Evolutionary conservation across 2,888 invertebrate species (phyloP), one percentile per base, ranked within the genome.

Genomic region (Syrphus vitripennis): DNA sequence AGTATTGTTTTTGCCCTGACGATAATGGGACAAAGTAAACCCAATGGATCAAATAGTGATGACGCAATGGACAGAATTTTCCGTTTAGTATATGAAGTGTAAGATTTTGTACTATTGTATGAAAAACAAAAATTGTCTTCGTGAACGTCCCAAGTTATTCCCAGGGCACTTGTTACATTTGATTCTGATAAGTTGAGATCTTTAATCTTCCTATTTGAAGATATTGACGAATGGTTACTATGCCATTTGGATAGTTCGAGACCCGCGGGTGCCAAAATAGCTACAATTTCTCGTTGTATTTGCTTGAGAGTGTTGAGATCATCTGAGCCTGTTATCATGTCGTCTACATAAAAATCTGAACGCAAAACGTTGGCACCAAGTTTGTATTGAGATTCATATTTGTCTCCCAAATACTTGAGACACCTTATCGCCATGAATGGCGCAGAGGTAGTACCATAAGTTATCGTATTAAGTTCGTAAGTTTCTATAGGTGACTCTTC

Each of bases 401-500:
- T 70, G 1, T 87, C 87, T 6, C 84, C 88, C 7, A 75, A 42
- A 16, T 72, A 48, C n/a, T 59, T n/a, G 4, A 83, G 37, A 45
- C 72, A 78, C 19, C 79, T 26, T 6, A 72, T 76, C 0, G 75
- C 83, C 14, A 80, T 34, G 40, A 83, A 87, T 67, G 86, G 86
- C 5, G 87, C 83, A 5, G 83, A 34, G 4, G 78, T 50, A n/a
- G 82, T 82, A 10, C 82, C 84, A 50, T 83, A 84, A 0, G 83
- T 87, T 7, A 82, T 81, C 1, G 87, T 88, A 69, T 87, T 88
- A 1, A 88, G 37, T 19, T 75, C 45, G 29, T 79, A 88, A 1
- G 82, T 87, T 10, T 53, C 48, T 16, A 88, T 72, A 4, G 57
- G 48, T 16, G 70, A 53, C 19, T 71, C 14, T 1, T 63, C 67